Percentiles rank a stretch among this genome's conserved stretches.
Evolutionary conservation across 2,113 vertebrate genomes (phyloP).

Genomic region (Tautogolabrus adspersus): DNA sequence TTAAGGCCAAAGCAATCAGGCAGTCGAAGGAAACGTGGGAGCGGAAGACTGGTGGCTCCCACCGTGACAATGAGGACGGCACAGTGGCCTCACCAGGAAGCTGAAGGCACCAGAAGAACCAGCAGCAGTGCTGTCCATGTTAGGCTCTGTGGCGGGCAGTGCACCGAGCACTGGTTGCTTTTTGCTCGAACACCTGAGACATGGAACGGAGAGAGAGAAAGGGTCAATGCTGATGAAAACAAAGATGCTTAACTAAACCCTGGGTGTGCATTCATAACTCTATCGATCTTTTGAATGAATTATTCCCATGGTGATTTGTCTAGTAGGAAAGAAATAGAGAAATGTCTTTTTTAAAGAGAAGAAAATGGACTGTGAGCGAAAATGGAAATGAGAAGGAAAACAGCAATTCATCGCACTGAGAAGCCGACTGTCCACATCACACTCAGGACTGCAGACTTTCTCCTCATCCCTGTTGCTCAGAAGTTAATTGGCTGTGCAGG

Average conservation of each 20-base stretch:
- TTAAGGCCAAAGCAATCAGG: constrained; percentile 73
- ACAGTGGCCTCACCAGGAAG: constrained; percentile 87
- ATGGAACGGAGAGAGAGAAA: background rate
- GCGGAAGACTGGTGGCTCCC: constrained; percentile 58
- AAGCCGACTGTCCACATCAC: constrained; percentile 32
- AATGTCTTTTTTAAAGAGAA: background rate
- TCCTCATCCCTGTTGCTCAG: constrained; percentile 47
- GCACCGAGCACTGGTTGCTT: constrained; percentile 87
- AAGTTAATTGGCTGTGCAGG: constrained; percentile 75
- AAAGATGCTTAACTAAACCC: constrained; percentile 5
- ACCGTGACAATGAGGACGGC: constrained; percentile 46
- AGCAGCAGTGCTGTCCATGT: constrained; percentile 86
- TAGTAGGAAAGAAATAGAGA: background rate
- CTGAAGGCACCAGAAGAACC: constrained; percentile 89
- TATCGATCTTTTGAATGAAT: constrained; percentile 19
- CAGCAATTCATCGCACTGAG: constrained; percentile 12
- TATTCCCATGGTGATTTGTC: background rate
- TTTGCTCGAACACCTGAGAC: constrained; percentile 91
- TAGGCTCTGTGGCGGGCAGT: constrained; percentile 76
- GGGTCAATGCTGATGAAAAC: background rate
- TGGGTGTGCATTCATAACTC: background rate
- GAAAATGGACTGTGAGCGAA: constrained; percentile 4
- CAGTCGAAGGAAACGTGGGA: constrained; percentile 69
- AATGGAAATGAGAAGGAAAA: constrained; percentile 11
- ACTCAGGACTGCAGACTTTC: constrained; percentile 47